A percentile compares a stretch with the other conserved stretches of the same genome.
phyloP scores from a whole-genome alignment of 1,140 invertebrate genomes.

The Aphis gossypii region DNA sequence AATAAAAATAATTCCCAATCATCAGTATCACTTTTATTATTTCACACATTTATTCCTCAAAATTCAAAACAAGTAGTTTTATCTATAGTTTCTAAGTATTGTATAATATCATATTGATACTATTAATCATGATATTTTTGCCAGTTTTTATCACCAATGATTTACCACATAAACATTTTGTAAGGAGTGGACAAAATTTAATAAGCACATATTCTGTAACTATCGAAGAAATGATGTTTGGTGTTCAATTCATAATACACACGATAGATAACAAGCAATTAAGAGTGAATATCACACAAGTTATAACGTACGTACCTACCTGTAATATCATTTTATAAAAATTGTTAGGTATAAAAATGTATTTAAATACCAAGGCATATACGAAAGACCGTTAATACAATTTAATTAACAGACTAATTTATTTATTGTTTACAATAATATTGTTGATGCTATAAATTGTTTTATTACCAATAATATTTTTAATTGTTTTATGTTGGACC shows the following conservation, averaged over 20 bases:
- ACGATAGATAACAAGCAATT: slow-evolving; percentile 75
- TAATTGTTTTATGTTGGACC: background rate
- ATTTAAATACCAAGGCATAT: background rate
- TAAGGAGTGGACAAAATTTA: background rate
- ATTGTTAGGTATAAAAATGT: background rate
- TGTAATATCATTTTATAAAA: no score
- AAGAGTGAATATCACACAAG: slow-evolving; percentile 73
- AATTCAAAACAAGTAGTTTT: background rate
- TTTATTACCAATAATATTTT: background rate
- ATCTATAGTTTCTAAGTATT: background rate
- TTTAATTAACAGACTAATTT: background rate
- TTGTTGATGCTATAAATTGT: background rate
- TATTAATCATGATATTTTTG: background rate
- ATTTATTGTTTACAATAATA: background rate
- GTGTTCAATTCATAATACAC: slow-evolving; percentile 70
- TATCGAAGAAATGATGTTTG: slow-evolving; percentile 73
- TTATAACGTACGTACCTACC: slow-evolving; percentile 67
- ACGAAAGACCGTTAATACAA: background rate
- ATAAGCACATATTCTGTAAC: slow-evolving; percentile 65
- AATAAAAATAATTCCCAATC: background rate
- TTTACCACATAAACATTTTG: slow-evolving; percentile 31
- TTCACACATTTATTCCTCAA: background rate
- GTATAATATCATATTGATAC: background rate
- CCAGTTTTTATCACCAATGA: slow-evolving; percentile 35
- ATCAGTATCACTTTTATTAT: background rate